These are phyloP conservation scores for Ammodytes dubius DNA, from an alignment of 2,113 vertebrate species.

Conservation along the genomic window DNA sequence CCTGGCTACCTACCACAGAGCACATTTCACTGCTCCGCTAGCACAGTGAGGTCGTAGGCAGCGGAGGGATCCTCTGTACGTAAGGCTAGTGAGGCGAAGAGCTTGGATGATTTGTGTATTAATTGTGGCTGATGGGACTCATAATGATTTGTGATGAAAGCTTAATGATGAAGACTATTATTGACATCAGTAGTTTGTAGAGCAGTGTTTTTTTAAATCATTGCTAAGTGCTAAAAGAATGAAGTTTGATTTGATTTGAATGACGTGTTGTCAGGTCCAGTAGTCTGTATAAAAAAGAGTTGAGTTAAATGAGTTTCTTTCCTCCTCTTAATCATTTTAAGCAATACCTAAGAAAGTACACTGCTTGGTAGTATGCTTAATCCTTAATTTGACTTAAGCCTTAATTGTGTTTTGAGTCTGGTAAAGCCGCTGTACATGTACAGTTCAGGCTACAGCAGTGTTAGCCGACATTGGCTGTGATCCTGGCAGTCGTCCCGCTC, in stretches of 20 bases:
- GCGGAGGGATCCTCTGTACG: slow-evolving; percentile 6
- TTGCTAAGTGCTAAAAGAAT: background rate
- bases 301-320: background rate
- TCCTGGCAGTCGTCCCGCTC: slow-evolving; percentile 9
- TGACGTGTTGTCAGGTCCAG: background rate
- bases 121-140: background rate
- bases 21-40: slow-evolving; percentile 38
- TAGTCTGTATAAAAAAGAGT: background rate
- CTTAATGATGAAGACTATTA: background rate
- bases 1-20: slow-evolving; percentile 26
- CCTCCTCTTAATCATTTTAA: background rate
- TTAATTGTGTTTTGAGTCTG: background rate
- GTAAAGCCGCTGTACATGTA: background rate
- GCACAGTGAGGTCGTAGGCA: slow-evolving; percentile 12
- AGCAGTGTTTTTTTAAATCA: background rate
- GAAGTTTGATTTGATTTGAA: background rate
- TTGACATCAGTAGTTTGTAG: background rate
- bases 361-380: background rate
- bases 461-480: slow-evolving; percentile 23
- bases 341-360: background rate
- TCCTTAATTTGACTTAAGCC: no score
- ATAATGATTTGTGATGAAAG: background rate
- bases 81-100: background rate
- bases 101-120: background rate
- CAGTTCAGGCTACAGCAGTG: background rate